Conservation (phyloP, 2,888 invertebrate species). For the Apodemia zela region DNA sequence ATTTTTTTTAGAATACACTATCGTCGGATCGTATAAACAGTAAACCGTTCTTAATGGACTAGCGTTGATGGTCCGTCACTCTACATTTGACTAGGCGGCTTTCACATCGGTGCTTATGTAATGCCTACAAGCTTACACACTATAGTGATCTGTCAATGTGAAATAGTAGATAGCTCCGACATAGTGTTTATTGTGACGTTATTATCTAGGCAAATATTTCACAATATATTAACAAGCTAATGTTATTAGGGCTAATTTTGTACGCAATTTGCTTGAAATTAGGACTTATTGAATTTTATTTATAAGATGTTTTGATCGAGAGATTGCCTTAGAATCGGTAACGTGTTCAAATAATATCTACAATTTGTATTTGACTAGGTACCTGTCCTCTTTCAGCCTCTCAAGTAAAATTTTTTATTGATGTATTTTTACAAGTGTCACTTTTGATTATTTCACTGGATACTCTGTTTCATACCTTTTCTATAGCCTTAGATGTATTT, state of each 20-base stretch:
- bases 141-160: conserved; percentile 37
- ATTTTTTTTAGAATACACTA: conserved; percentile 17
- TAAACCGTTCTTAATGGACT: conserved; percentile 57
- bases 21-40: conserved; percentile 29
- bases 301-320: too few species aligned
- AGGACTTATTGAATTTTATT: neutral
- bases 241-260: neutral
- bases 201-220: conserved; percentile 19
- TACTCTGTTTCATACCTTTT: too few species aligned
- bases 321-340: too few species aligned
- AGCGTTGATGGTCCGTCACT: conserved; percentile 73
- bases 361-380: too few species aligned
- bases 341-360: too few species aligned
- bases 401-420: too few species aligned
- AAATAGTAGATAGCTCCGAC: conserved; percentile 25
- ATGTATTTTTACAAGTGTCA: too few species aligned
- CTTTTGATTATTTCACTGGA: too few species aligned
- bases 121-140: conserved; percentile 50
- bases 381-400: too few species aligned
- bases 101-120: conserved; percentile 61
- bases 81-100: conserved; percentile 75
- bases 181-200: conserved; percentile 19
- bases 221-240: neutral
- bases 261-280: neutral
- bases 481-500: too few species aligned